phyloP scores from a whole-genome alignment of 2,113 vertebrate species.

The Trochalopteron elliotii region DNA sequence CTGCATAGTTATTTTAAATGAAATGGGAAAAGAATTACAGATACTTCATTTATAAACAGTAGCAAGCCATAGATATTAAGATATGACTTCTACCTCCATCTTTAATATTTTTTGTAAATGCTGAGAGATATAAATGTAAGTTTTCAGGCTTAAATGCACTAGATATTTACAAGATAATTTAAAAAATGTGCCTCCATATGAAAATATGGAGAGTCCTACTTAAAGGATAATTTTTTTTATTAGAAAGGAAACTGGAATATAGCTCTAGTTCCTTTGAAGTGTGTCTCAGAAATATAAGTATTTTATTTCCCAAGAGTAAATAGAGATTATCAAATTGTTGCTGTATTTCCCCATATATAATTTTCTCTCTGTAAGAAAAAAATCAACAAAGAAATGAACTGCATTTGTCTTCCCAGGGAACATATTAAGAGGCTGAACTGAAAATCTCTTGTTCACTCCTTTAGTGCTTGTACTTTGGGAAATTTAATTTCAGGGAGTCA shows the following conservation, averaged over 20 bases:
- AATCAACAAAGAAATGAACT: not conserved
- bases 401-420: not conserved
- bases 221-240: not conserved
- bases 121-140: not conserved
- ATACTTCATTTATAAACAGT: not conserved
- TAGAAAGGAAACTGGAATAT: not conserved
- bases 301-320: constrained; percentile 46
- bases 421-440: not conserved
- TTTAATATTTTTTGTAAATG: not conserved
- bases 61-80: not conserved
- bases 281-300: not conserved
- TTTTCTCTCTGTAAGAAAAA: constrained; percentile 1
- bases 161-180: not conserved
- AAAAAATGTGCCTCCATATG: not conserved
- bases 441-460: constrained; percentile 10
- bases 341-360: not conserved
- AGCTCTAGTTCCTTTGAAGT: not conserved
- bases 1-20: not conserved
- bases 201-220: not conserved
- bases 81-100: not conserved
- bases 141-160: not conserved
- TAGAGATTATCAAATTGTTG: constrained; percentile 17
- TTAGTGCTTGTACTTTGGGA: not conserved
- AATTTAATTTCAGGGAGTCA: constrained; percentile 38
- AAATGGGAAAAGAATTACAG: not conserved